These are phyloP conservation scores for Meandrusa payeni DNA, from an alignment of 2,888 invertebrate species.

Conservation along the genomic window DNA sequence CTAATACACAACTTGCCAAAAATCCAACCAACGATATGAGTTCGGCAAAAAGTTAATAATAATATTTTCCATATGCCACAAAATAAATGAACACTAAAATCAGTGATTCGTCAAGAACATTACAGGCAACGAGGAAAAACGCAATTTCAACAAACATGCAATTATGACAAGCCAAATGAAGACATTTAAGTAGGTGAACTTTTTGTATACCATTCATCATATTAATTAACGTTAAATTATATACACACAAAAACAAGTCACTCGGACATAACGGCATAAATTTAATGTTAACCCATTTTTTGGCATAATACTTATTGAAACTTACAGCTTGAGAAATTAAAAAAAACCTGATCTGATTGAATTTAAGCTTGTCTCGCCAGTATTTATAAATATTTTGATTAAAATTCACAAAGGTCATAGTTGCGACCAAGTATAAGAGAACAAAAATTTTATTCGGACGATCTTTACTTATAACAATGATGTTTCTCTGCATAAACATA, in stretches of 20 bases:
- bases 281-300: conserved; percentile 22
- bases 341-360: conserved; percentile 10
- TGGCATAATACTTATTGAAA: conserved; percentile 16
- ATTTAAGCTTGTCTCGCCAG: conserved; percentile 1
- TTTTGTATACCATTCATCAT: conserved; percentile 21
- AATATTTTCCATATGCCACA: too few species aligned
- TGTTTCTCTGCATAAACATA: too few species aligned
- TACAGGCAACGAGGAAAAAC: neutral
- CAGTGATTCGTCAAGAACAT: too few species aligned
- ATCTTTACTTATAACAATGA: too few species aligned
- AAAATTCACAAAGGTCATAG: neutral
- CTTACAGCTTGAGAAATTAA: conserved; percentile 10
- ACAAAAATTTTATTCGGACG: too few species aligned
- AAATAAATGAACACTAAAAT: too few species aligned
- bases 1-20: too few species aligned
- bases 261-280: conserved; percentile 8
- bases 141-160: conserved; percentile 1
- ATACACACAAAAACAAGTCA: conserved; percentile 11
- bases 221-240: conserved; percentile 22
- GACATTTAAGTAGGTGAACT: conserved; percentile 23
- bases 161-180: conserved; percentile 18
- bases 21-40: too few species aligned
- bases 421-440: too few species aligned
- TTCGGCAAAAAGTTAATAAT: too few species aligned
- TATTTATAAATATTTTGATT: conserved; percentile 9